Conservation (phyloP, 1,140 invertebrate genomes). For the Tenebrio molitor region DNA sequence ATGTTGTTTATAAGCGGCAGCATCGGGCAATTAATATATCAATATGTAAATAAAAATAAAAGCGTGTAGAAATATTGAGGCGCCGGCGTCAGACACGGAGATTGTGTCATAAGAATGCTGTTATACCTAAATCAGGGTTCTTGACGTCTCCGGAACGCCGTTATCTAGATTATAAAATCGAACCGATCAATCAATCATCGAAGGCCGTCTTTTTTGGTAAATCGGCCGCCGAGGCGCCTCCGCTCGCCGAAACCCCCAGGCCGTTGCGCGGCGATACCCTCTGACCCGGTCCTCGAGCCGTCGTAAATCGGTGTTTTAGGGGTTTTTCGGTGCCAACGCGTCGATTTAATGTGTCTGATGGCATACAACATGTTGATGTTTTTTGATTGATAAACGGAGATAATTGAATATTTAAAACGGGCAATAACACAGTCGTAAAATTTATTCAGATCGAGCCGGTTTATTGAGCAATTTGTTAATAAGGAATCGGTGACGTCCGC, state of each 20-base stretch:
- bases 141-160: conserved; percentile 10
- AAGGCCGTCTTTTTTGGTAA: conserved; percentile 3
- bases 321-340: conserved; percentile 42
- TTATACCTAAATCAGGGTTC: conserved; percentile 45
- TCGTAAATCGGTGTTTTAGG: conserved; percentile 44
- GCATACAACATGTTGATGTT: conserved; percentile 45
- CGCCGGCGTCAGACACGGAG: conserved; percentile 48
- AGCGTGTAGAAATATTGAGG: conserved; percentile 52
- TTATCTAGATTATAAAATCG: conserved; percentile 16
- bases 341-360: conserved; percentile 44
- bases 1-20: conserved; percentile 19
- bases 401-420: conserved; percentile 35
- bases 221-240: conserved; percentile 8
- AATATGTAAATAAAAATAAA: conserved; percentile 49
- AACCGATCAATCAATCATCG: conserved; percentile 15
- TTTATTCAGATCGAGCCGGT: conserved; percentile 31
- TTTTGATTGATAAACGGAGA: conserved; percentile 43
- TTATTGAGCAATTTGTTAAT: conserved; percentile 39
- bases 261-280: conserved; percentile 22
- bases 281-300: conserved; percentile 13
- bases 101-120: conserved; percentile 53
- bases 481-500: conserved; percentile 18
- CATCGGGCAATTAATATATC: conserved; percentile 34
- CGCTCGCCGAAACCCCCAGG: conserved; percentile 19
- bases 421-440: conserved; percentile 36